A percentile compares a stretch with the other conserved stretches of the same genome.
These are phyloP conservation scores for Galeopterus variegatus DNA, from an alignment of 2,113 vertebrate genomes.

Conservation along the genomic window DNA sequence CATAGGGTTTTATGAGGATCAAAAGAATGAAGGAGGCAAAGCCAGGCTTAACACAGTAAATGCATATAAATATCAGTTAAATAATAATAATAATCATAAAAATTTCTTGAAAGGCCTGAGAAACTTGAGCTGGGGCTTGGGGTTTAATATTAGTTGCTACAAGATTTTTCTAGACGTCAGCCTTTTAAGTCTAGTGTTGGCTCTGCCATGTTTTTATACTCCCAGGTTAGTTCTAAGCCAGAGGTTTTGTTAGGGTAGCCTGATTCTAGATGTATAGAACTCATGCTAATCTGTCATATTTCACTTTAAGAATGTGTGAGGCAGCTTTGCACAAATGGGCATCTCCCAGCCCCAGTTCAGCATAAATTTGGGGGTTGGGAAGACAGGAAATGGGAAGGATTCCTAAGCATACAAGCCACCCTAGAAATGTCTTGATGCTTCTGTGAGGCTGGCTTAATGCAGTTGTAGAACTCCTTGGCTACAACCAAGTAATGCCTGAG, in stretches of 20 bases:
- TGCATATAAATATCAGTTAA: neutral
- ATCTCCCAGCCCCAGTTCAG: too few species aligned
- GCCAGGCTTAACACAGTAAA: too few species aligned
- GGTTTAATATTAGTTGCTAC: fast-evolving
- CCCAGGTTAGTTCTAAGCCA: neutral
- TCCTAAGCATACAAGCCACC: neutral
- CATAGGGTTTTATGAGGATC: neutral
- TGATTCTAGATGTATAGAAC: neutral
- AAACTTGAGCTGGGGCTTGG: too few species aligned
- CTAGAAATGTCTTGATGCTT: neutral
- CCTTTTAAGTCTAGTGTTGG: neutral
- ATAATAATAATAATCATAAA: neutral
- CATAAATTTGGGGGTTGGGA: neutral
- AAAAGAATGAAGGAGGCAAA: neutral
- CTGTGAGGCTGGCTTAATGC: neutral
- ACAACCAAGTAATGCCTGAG: neutral
- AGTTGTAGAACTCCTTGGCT: neutral
- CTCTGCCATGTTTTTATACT: neutral
- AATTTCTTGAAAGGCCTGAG: neutral
- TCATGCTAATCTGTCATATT: neutral
- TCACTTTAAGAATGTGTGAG: neutral
- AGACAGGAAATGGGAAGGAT: neutral
- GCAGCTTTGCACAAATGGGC: neutral
- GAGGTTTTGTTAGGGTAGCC: neutral
- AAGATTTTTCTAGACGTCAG: neutral